phyloP scores from a whole-genome alignment of 2,113 vertebrate species.

The Rousettus leschenaultii region DNA sequence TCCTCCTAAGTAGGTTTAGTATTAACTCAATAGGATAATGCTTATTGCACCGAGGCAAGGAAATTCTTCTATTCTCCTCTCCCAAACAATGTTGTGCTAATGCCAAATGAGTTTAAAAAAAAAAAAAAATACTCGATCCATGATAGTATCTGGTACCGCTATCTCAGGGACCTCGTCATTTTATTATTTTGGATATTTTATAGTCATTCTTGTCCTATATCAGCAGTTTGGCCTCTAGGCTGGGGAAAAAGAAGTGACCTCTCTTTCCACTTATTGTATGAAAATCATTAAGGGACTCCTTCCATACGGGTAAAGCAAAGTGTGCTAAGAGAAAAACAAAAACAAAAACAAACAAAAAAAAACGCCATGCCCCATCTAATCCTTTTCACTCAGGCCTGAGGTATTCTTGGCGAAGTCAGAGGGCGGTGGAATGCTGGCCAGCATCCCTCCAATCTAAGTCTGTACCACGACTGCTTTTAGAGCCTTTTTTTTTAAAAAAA shows the following conservation, averaged over 20 bases:
- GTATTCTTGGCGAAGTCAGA: neutral
- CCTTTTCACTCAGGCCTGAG: too few relatives aligned
- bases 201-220: neutral
- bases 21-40: neutral
- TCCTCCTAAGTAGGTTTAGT: neutral
- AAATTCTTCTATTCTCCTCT: neutral
- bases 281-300: neutral
- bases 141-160: neutral
- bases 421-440: neutral
- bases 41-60: neutral
- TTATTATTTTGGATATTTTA: neutral
- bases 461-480: neutral
- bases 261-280: neutral
- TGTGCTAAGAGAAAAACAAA: neutral
- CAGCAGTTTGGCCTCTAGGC: constrained; percentile 4
- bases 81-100: neutral
- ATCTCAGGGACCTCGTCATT: neutral
- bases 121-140: neutral
- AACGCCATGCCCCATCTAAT: neutral
- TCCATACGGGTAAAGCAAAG: neutral
- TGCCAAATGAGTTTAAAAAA: neutral
- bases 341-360: too few relatives aligned
- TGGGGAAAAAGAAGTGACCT: neutral
- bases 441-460: neutral
- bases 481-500: neutral